These are phyloP conservation scores for Sebastes itinus DNA, from an alignment of 2,797 vertebrate genomes.

Conservation along the genomic window DNA sequence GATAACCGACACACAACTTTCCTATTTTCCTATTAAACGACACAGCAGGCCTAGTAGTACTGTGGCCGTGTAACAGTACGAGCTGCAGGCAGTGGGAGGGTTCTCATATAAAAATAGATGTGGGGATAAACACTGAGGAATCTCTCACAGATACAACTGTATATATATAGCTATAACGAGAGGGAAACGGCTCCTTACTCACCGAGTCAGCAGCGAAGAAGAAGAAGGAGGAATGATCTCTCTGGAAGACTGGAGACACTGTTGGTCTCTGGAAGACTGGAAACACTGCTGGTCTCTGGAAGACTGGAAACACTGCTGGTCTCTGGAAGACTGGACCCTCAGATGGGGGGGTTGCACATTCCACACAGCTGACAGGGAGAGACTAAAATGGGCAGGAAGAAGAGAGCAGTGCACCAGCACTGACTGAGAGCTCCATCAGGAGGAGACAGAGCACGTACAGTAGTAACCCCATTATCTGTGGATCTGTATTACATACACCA, in stretches of 20 bases:
- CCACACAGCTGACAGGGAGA: slow-evolving; percentile 73
- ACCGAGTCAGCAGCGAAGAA: slow-evolving; percentile 35
- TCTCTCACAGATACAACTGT: slow-evolving; percentile 36
- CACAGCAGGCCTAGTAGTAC: no score
- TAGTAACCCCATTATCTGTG: no score
- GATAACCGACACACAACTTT: no score
- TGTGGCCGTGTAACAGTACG: not conserved
- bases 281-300: not conserved
- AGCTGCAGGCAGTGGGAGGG: slow-evolving; percentile 8
- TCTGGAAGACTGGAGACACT: not conserved
- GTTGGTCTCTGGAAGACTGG: not conserved
- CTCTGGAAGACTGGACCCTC: not conserved
- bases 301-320: not conserved
- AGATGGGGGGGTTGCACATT: slow-evolving; percentile 67
- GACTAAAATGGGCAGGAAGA: slow-evolving; percentile 81
- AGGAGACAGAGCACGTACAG: slow-evolving; percentile 38
- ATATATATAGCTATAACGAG: not conserved
- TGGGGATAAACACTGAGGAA: not conserved
- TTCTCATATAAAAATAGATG: slow-evolving; percentile 52
- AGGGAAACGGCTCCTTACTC: slow-evolving; percentile 27
- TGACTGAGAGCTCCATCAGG: slow-evolving; percentile 33
- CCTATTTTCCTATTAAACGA: not conserved
- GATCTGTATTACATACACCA: no score
- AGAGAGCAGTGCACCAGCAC: slow-evolving; percentile 10
- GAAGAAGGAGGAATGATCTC: not conserved